Evolutionary conservation across 2,797 vertebrate species (phyloP).

Genomic region (Parauchenoglanis punctatus): DNA sequence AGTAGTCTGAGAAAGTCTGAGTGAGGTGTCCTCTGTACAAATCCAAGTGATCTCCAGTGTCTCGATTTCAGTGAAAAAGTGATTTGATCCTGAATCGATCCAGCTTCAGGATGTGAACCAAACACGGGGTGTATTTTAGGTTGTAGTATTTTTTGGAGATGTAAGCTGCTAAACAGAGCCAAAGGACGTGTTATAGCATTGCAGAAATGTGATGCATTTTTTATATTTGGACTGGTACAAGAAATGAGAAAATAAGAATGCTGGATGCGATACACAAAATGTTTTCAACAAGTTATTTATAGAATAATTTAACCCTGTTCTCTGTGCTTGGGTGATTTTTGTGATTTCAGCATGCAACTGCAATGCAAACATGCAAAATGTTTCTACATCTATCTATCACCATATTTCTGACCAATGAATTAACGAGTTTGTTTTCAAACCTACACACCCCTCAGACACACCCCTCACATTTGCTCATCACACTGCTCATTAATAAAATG

Average conservation of each 20-base stretch:
- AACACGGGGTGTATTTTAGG: constrained; percentile 5
- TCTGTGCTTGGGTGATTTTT: neutral
- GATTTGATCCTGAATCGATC: neutral
- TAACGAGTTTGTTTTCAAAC: neutral
- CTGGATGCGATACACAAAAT: neutral
- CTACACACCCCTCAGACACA: neutral
- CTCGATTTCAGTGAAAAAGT: neutral
- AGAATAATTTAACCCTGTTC: neutral
- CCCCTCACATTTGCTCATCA: neutral
- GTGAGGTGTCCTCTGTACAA: neutral
- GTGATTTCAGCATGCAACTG: neutral
- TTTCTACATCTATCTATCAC: too few relatives aligned
- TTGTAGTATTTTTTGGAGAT: neutral
- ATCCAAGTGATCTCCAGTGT: neutral
- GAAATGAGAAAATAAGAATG: neutral
- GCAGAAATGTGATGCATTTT: neutral
- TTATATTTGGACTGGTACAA: neutral
- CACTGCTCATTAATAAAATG: neutral
- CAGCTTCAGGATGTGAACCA: neutral
- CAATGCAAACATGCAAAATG: too few relatives aligned
- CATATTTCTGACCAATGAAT: neutral
- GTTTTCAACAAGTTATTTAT: neutral
- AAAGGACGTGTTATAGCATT: neutral
- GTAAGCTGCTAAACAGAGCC: neutral
- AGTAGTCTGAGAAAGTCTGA: neutral